Base-by-base conservation (phyloP, 2,113 vertebrate genomes). In the Corydoras maculifer region DNA sequence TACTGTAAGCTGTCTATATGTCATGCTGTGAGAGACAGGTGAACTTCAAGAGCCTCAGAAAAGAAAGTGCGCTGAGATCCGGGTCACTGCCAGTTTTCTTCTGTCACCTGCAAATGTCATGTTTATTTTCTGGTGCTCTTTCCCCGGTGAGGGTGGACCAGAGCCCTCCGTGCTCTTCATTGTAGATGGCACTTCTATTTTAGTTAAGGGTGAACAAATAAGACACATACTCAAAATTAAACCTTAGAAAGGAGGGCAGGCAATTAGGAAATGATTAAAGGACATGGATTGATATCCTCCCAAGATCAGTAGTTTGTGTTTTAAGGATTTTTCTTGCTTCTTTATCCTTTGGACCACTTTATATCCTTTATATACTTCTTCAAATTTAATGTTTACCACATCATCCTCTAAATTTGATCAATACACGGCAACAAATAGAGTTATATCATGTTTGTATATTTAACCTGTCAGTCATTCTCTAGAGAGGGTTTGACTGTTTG, bases 91-190 rank as follows among this genome's bases (percentile, higher is more conserved):
- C 66, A 65, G 18, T 61, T 13, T 31, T 11, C 4, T 13, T 32
- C 66, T 18, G 35, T 18, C 76, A 53, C 35, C 63, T 69, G 50
- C n/a, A 74, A 74, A 78, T 78, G 63, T 71, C 72, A 78, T 65
- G 60, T 51, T 59, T 68, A 74, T 74, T 68, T 70, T 66, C 58
- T 76, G 51, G 70, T 66, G 35, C 51, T 77, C 35, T 57, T 55
- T 15, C 72, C 49, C 62, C 58, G 53, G 30, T 66, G 63, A 64
- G 29, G 55, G 15, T 60, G 48, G 15, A 51, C 49, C 29, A 61
- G 64, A 58, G 61, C n/a, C 49, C 58, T 49, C 49, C 62, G 48
- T 74, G 51, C 51, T 43, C 54, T 53, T 69, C 7, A 62, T 49
- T 65, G 63, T 31, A 49, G 48, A 51, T 71, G 62, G 5, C 68